A percentile compares a stretch with the other conserved stretches of the same genome.
Evolutionary conservation across 2,113 vertebrate species (phyloP).

Genomic region (Heterotilapia buettikoferi): DNA sequence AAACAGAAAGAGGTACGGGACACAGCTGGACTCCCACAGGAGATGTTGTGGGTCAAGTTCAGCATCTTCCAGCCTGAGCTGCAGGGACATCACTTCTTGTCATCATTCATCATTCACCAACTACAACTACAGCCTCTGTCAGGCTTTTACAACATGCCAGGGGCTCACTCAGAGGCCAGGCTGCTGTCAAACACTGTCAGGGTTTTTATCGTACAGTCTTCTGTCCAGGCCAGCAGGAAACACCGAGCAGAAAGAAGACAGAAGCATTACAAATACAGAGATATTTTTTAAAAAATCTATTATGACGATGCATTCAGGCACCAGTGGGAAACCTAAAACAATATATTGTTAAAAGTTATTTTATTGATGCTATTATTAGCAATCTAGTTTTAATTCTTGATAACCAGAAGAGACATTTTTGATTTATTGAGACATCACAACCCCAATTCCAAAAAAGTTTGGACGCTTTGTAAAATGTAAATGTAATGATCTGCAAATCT

Average conservation of each 20-base stretch:
- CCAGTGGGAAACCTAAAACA: background rate
- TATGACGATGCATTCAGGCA: background rate
- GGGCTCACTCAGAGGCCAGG: background rate
- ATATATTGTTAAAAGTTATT: background rate
- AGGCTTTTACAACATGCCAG: background rate
- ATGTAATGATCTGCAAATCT: background rate
- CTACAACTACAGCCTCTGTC: background rate
- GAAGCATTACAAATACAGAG: background rate
- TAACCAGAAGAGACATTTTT: background rate
- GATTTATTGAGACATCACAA: background rate
- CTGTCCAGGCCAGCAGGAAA: background rate
- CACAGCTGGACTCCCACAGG: background rate
- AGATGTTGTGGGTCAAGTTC: background rate
- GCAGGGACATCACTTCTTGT: background rate
- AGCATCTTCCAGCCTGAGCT: background rate
- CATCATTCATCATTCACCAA: background rate
- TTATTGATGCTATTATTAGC: background rate
- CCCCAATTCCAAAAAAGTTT: background rate
- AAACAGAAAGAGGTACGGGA: background rate
- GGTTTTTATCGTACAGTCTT: background rate
- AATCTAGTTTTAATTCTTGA: background rate
- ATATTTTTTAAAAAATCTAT: background rate
- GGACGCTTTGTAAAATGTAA: background rate
- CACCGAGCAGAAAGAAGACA: background rate
- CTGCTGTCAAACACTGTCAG: background rate